Evolutionary conservation across 2,888 invertebrate genomes (phyloP), one percentile per base, ranked within the genome.

Genomic region (Halictus ligatus): DNA sequence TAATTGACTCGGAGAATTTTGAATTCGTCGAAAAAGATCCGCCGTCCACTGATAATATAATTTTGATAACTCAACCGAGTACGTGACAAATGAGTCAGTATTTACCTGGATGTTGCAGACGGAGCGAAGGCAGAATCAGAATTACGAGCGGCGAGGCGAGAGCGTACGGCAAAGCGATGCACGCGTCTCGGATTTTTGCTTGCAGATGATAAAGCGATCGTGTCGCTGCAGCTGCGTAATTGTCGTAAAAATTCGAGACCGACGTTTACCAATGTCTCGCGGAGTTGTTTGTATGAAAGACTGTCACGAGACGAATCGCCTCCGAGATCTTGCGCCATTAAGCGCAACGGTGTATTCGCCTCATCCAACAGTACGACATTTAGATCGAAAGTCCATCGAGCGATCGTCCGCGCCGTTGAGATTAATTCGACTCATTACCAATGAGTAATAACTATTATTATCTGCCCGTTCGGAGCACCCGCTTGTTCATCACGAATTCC

Each of bases 391-490:
- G 86, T 86, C 86, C 79, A 87, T 85, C 90, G 88, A 82, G 75
- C 84, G 88, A 87, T 88, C 88, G 64, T 64, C 18, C 74, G 73
- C 74, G 86, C 83, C 50, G 64, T 25, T 54, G 83, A 85, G 89
- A 89, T 90, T 87, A 90, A 88, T 89, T 87, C 78, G 64, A 82
- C 80, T 88, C 85, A 88, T 90, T 89, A 86, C 77, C 85, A 81
- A 85, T 88, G 89, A 90, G 76, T 88, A 84, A 90, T 89, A 86
- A 89, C 88, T 76, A 86, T 90, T 87, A 90, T 90, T 89, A 87
- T 81, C 75, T 69, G 77, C 78, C 80, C 80, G 85, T 76, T 85
- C 89, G 78, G 78, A 78, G 82, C 77, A 54, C 78, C 80, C 71
- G 81, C 71, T 81, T 73, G 77, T 76, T 83, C 78, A 71, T 75